Base-by-base conservation (phyloP, 2,113 vertebrate species). In the Erythrolamprus reginae region DNA sequence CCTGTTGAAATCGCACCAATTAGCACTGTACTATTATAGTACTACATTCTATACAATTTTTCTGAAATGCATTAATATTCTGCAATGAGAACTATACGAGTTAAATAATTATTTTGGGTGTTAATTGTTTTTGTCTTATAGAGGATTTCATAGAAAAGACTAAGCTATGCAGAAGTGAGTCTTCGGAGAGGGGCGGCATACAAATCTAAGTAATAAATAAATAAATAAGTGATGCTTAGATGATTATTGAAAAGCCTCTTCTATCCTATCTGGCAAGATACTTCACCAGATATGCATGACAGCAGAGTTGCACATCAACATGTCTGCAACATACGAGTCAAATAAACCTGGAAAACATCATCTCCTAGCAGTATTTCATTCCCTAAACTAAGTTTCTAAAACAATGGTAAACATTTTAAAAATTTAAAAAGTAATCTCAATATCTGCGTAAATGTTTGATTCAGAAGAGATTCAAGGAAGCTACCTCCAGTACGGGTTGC, bases 1-100 rank as follows among this genome's bases (percentile, higher is more conserved):
- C 56, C 10, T 87, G 95, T 61, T n/a, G 90, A 26, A 89, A 52
- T 52, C 56, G 92, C 82, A 48, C 84, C 52, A 87, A 53, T 82
- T 19, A 90, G 28, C 7, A 65, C 9, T 9, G 7, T 70, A 10
- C 0, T 28, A 12, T 65, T 26, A 90, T 48, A 82, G n/a, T 1
- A 15, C 17, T 51, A 47, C 48, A 70, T 56, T 58, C 33, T 38
- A 38, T 86, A 52, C 24, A 48, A 6, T 84, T 84, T 48, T 84
- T 65, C 61, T 65, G 61, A 87, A 91, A 83, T 8, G 58, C 6
- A 58, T 28, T 82, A 55, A 17, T 47, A 13, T 6, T 45, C 38
- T 51, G 28, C 55, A 26, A 55, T 61, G 45, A 45, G 38, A 47
- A 50, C 1, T 33, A n/a, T 51, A 17, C 8, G 28, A 65, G 28